Conservation (phyloP, 2,113 vertebrate species). For the human (Homo sapiens) region GRCh38 chr17:10187501-10188000, state of each 20-base stretch:
- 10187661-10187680: slow-evolving; percentile 51
- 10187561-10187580: not conserved
- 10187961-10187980: not conserved
- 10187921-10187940: not conserved
- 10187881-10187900: not conserved
- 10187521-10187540: not conserved
- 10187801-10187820: not conserved
- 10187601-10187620: slow-evolving; percentile 58
- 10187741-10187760: not conserved
- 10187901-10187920: not conserved
- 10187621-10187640: slow-evolving; percentile 30
- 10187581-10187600: not conserved
- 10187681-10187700: slow-evolving; percentile 38
- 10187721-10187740: slow-evolving; percentile 35
- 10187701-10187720: slow-evolving; percentile 51
- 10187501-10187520: not conserved
- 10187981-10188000: not conserved
- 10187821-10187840: not conserved
- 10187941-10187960: not conserved
- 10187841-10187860: not conserved
- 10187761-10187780: not conserved
- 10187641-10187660: slow-evolving; percentile 66
- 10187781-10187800: not conserved
- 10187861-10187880: not conserved
- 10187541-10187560: not conserved